Evolutionary conservation across 2,797 vertebrate species (phyloP).

Genomic region (Myotis planiceps): DNA sequence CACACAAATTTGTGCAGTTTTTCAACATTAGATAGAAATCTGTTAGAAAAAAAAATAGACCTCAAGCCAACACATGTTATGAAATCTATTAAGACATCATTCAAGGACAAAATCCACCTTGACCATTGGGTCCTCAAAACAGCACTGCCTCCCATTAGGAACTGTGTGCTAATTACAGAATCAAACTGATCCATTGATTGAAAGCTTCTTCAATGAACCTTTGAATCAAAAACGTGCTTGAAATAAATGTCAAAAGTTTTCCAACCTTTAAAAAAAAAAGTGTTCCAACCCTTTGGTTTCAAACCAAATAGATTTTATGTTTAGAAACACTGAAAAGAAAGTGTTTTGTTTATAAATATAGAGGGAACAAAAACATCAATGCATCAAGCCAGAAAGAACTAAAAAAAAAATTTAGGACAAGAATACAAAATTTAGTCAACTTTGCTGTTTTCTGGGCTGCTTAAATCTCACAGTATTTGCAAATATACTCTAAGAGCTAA

Average conservation of each 20-base stretch:
- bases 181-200: slow-evolving; percentile 76
- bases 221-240: slow-evolving; percentile 72
- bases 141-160: slow-evolving; percentile 81
- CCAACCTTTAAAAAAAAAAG: slow-evolving; percentile 66
- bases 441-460: slow-evolving; percentile 80
- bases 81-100: slow-evolving; percentile 76
- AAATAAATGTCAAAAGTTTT: slow-evolving; percentile 80
- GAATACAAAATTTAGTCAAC: slow-evolving; percentile 69
- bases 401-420: slow-evolving; percentile 68
- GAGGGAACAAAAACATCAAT: slow-evolving; percentile 83
- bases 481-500: slow-evolving; percentile 67
- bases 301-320: slow-evolving; percentile 85
- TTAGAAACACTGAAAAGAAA: slow-evolving; percentile 87
- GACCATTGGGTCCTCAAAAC: slow-evolving; percentile 86
- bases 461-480: slow-evolving; percentile 75
- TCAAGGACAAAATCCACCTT: slow-evolving; percentile 75
- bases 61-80: slow-evolving; percentile 81
- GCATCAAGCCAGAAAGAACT: slow-evolving; percentile 82
- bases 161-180: slow-evolving; percentile 77
- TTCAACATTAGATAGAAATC: slow-evolving; percentile 76
- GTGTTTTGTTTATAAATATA: slow-evolving; percentile 86
- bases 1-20: slow-evolving; percentile 74
- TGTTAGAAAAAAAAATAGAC: slow-evolving; percentile 72
- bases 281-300: slow-evolving; percentile 87
- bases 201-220: slow-evolving; percentile 77